Percentiles rank a stretch among this genome's conserved stretches.
These are phyloP conservation scores for Diploscapter pachys DNA, from an alignment of 1,140 invertebrate genomes.

Conservation along the genomic window DNA sequence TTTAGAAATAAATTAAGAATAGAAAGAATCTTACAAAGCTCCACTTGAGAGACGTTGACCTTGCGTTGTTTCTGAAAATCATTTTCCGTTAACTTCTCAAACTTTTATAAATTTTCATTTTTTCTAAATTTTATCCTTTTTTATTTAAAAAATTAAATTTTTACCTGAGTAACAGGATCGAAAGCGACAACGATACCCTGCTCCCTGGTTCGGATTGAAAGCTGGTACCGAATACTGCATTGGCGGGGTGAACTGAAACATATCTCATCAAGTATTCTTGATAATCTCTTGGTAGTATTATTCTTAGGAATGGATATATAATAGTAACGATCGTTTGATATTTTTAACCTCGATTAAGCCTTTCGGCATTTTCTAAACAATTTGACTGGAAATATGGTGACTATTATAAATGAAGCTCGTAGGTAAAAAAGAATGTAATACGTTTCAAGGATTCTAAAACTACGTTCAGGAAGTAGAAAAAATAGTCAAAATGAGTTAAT, in stretches of 20 bases:
- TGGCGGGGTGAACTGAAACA: conserved; percentile 35
- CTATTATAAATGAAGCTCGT: conserved; percentile 28
- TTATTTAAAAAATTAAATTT: no score
- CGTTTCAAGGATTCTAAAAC: no score
- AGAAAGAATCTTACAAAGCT: conserved; percentile 14
- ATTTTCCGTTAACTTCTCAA: no score
- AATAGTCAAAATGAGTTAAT: no score
- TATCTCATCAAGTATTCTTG: no score
- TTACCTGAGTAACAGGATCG: conserved; percentile 32
- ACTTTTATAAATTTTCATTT: no score
- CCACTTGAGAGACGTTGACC: conserved; percentile 6
- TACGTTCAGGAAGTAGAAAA: no score
- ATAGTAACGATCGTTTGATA: no score
- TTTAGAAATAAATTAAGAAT: neutral
- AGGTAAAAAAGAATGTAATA: neutral
- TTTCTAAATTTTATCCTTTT: no score
- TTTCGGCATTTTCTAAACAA: conserved; percentile 8
- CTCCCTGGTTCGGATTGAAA: conserved; percentile 35
- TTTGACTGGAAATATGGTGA: conserved; percentile 13
- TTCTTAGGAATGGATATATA: no score
- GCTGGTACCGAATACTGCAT: conserved; percentile 37
- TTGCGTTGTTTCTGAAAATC: conserved; percentile 7
- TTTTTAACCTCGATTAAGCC: no score
- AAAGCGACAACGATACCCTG: conserved; percentile 22
- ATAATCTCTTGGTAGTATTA: no score